Evolutionary conservation across 2,113 vertebrate species (phyloP).

Genomic region (Damaliscus lunatus): DNA sequence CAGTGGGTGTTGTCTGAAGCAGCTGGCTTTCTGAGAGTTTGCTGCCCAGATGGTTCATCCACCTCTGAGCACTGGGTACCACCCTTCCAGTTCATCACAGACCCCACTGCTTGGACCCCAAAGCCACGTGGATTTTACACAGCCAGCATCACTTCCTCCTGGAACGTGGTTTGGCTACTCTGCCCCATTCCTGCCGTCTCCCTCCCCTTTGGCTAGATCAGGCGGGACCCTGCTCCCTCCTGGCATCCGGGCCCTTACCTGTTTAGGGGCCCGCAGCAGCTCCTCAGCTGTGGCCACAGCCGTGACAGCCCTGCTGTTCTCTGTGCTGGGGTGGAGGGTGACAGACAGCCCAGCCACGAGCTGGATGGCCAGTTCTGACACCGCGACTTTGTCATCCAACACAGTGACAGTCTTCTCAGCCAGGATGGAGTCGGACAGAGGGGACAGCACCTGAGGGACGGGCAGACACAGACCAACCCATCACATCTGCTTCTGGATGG

Average conservation of each 20-base stretch:
- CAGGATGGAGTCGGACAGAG: conserved; percentile 95
- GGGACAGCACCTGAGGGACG: conserved; percentile 89
- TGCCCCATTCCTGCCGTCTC: accelerated
- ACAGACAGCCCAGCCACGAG: conserved; percentile 92
- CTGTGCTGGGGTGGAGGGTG: conserved; percentile 87
- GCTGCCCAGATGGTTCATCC: accelerated
- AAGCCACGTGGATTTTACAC: too few species aligned
- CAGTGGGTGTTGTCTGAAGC: accelerated
- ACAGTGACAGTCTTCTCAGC: conserved; percentile 96
- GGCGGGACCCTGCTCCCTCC: accelerated
- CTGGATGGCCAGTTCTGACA: conserved; percentile 93
- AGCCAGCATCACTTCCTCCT: background rate
- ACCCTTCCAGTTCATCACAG: accelerated
- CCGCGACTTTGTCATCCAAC: conserved; percentile 94
- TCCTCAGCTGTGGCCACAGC: conserved; percentile 90
- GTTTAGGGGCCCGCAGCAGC: conserved; percentile 90
- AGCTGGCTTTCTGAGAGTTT: background rate
- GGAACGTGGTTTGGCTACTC: accelerated
- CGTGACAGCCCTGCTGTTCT: conserved; percentile 86
- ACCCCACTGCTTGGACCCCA: accelerated
- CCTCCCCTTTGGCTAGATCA: accelerated
- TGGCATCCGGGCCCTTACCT: conserved; percentile 78
- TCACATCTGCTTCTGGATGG: background rate
- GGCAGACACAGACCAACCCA: background rate
- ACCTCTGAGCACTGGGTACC: background rate